Base-by-base conservation (phyloP, 2,888 invertebrate genomes). In the Lomographa bimaculata region DNA sequence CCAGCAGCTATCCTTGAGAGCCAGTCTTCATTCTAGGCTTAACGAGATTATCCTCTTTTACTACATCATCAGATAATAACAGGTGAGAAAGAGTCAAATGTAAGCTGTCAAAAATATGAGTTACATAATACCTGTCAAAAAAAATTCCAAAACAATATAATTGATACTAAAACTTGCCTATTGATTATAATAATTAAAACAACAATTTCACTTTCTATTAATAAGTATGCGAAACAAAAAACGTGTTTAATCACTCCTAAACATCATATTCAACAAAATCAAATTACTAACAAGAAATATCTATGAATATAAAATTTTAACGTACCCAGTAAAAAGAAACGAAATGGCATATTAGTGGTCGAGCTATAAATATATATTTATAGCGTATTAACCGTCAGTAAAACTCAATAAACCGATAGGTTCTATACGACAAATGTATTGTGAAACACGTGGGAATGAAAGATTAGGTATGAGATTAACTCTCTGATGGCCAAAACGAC, bases 311-410 rank as follows among this genome's bases (percentile, higher is more conserved):
- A 83, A 80, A 82, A 79, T 78, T 71, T 64, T 61, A 67, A 69
- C 57, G 64, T 55, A 60, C 61, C 61, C 77, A 66, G 68, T 80
- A 83, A 84, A 83, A 85, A 75, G 66, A 71, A 71, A 79, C 70
- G 75, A 76, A 82, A 83, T 80, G 68, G 73, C 74, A 69, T 78
- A 81, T 83, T 82, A 83, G 79, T 68, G 70, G 60, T 59, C 57
- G 53, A 56, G 73, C 64, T 64, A 81, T 85, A 85, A 85, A 85
- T 80, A 78, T 66, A 76, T 69, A 83, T 84, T 84, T 84, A 84
- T 80, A 66, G 77, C 76, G 65, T 79, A 83, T 84, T 80, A 81
- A 79, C 80, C 65, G 72, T 72, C 70, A 68, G 77, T 84, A 80
- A 84, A 79, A 69, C 73, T 71, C 77, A 77, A 80, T 82, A 78